Evolutionary conservation across 2,888 invertebrate species (phyloP).

Genomic region (Atethmia centrago): DNA sequence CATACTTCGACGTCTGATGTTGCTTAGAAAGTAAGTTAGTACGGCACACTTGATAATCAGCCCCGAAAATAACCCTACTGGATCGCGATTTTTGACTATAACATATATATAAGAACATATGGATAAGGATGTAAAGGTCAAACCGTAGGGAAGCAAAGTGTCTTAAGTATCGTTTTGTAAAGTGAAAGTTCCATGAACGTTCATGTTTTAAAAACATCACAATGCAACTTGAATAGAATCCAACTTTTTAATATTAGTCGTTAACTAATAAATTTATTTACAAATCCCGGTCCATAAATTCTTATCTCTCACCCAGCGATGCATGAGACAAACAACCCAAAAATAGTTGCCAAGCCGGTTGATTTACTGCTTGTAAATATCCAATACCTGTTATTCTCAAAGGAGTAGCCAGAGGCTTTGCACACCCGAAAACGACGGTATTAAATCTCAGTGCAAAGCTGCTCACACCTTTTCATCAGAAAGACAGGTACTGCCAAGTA

Average conservation of each 20-base stretch:
- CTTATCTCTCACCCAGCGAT: conserved; percentile 5
- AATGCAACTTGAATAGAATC: not conserved
- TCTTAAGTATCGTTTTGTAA: not conserved
- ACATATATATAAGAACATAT: too few relatives aligned
- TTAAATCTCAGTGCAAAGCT: conserved; percentile 29
- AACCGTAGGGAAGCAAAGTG: not conserved
- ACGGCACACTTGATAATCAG: not conserved
- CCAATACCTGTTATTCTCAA: conserved; percentile 32
- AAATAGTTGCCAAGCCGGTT: conserved; percentile 27
- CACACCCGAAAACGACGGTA: conserved; percentile 16
- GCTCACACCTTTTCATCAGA: conserved; percentile 20
- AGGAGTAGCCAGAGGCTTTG: conserved; percentile 19
- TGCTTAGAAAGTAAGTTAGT: not conserved
- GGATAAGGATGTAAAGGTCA: not conserved
- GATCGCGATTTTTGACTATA: not conserved
- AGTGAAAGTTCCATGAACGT: not conserved
- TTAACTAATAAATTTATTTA: not conserved
- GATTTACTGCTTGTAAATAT: conserved; percentile 50
- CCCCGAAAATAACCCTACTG: not conserved
- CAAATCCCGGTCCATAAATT: conserved; percentile 12
- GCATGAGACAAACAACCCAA: conserved; percentile 39
- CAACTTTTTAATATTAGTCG: not conserved
- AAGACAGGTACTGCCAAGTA: conserved; percentile 16
- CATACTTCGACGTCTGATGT: not conserved
- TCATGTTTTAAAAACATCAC: not conserved